A percentile compares a stretch with the other conserved stretches of the same genome.
Evolutionary conservation across 2,113 vertebrate genomes (phyloP).

Genomic region (Casuarius casuarius): DNA sequence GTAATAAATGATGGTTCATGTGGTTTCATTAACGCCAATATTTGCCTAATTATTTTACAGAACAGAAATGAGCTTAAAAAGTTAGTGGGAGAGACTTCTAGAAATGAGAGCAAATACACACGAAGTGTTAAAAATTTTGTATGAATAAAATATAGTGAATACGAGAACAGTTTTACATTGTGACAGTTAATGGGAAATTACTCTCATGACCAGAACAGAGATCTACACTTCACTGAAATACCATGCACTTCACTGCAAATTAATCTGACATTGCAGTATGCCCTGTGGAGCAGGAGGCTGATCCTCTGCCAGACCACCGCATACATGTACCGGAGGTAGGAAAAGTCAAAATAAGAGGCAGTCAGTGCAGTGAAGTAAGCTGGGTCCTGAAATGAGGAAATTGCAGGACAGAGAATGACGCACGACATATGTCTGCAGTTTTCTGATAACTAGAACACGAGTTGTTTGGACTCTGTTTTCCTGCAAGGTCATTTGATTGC

Average conservation of each 20-base stretch:
- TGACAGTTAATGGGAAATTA: constrained; percentile 54
- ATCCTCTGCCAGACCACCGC: constrained; percentile 5
- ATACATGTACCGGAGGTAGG: constrained; percentile 15
- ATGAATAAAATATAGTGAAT: constrained; percentile 10
- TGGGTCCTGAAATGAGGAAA: neutral
- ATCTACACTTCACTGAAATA: constrained; percentile 15
- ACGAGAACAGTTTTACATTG: constrained; percentile 11
- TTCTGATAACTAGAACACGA: neutral
- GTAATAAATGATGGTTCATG: neutral
- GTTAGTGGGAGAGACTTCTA: neutral
- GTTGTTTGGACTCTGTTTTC: neutral
- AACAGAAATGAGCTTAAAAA: neutral
- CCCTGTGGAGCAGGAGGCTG: neutral
- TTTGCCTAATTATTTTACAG: neutral
- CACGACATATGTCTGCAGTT: neutral
- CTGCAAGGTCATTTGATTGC: neutral
- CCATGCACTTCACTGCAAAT: constrained; percentile 31
- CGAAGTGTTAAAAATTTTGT: neutral
- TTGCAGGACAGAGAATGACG: neutral
- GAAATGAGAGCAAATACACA: neutral
- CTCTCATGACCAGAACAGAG: constrained; percentile 23
- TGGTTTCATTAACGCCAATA: neutral
- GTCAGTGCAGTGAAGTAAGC: neutral
- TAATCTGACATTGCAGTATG: neutral
- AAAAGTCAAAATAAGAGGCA: neutral